Conservation (phyloP, 2,888 invertebrate species). For the Orthonychiurus folsomi region DNA sequence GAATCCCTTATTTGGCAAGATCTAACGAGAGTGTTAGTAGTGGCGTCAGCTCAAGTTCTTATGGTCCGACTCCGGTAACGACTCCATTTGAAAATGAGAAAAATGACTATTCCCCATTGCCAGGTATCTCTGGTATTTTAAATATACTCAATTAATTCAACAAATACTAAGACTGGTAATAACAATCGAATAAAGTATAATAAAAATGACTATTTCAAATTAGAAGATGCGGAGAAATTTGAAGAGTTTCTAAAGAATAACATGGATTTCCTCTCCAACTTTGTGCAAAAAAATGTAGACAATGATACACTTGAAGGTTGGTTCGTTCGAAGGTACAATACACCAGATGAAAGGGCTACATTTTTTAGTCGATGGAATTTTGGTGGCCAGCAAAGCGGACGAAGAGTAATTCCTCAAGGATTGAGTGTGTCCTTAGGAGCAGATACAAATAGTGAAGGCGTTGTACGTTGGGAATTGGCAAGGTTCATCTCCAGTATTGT, state of each 20-base stretch:
- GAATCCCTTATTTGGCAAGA: conserved; percentile 3
- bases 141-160: too few species aligned
- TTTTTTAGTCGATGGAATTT: conserved; percentile 10
- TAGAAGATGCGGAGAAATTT: conserved; percentile 43
- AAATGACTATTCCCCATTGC: background rate
- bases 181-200: too few species aligned
- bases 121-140: background rate
- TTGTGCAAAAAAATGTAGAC: conserved; percentile 55
- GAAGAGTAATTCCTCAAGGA: background rate
- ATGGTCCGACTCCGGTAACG: background rate
- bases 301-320: conserved; percentile 38
- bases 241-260: conserved; percentile 53
- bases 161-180: too few species aligned
- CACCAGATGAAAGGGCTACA: conserved; percentile 2
- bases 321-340: background rate
- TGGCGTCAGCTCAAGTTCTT: conserved; percentile 6
- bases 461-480: conserved; percentile 11
- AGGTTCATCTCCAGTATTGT: conserved; percentile 8
- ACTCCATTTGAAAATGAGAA: background rate
- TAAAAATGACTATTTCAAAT: too few species aligned
- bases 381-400: background rate
- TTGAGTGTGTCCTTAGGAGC: conserved; percentile 10
- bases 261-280: conserved; percentile 57
- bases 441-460: conserved; percentile 5
- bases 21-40: conserved; percentile 3